These are phyloP conservation scores for Bombus superbus DNA, from an alignment of 1,140 invertebrate genomes.

Conservation along the genomic window DNA sequence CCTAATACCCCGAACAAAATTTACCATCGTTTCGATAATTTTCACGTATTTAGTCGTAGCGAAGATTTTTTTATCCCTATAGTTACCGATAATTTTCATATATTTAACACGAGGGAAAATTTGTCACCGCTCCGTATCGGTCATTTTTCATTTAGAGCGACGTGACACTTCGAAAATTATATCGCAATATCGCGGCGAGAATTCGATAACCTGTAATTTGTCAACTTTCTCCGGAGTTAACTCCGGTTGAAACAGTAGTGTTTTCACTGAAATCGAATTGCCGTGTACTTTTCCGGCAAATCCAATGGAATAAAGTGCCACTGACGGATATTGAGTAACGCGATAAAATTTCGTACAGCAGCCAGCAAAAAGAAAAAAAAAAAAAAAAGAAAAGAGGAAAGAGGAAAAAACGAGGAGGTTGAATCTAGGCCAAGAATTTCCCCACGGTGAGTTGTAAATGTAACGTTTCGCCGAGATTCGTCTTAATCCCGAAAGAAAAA, in stretches of 20 bases:
- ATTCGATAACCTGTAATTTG: not conserved
- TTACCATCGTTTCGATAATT: too few relatives aligned
- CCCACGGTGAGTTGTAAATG: too few relatives aligned
- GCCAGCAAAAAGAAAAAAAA: too few relatives aligned
- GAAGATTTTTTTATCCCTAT: too few relatives aligned
- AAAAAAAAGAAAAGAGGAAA: not conserved
- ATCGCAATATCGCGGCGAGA: too few relatives aligned
- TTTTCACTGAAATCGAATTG: constrained; percentile 11
- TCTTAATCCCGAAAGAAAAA: not conserved
- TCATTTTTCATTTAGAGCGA: not conserved
- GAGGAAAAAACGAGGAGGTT: not conserved
- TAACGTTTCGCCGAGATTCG: not conserved
- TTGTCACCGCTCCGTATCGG: not conserved
- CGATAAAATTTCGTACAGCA: not conserved
- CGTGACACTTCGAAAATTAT: too few relatives aligned
- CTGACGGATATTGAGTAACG: not conserved
- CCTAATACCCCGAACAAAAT: too few relatives aligned
- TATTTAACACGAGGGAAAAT: too few relatives aligned
- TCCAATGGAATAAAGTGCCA: not conserved
- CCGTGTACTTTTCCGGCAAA: not conserved
- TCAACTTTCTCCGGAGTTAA: not conserved
- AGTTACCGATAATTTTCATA: too few relatives aligned
- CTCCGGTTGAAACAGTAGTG: not conserved
- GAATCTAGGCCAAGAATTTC: not conserved
- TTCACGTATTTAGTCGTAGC: too few relatives aligned